Evolutionary conservation across 2,113 vertebrate genomes (phyloP).

Genomic region (Kryptolebias marmoratus): DNA sequence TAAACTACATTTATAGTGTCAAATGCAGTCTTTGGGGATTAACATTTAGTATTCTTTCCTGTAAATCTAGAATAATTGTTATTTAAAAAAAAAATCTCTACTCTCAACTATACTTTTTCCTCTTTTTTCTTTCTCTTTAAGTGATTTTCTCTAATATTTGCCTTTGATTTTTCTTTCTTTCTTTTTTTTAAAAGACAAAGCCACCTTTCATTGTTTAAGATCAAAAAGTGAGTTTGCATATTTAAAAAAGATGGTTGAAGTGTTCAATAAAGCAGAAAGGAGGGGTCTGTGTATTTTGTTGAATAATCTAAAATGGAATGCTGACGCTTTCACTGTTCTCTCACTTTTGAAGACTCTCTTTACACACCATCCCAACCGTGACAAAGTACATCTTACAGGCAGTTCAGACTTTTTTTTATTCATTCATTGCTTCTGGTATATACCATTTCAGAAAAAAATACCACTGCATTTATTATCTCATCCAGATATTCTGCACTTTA

Average conservation of each 20-base stretch:
- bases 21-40: not conserved
- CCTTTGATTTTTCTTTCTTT: slow-evolving; percentile 50
- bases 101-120: not conserved
- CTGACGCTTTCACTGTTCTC: slow-evolving; percentile 63
- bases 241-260: slow-evolving; percentile 37
- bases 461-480: slow-evolving; percentile 9
- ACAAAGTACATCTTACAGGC: slow-evolving; percentile 54
- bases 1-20: not conserved
- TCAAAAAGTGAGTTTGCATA: slow-evolving; percentile 74
- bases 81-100: no score
- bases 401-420: slow-evolving; percentile 29
- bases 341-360: slow-evolving; percentile 51
- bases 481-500: not conserved
- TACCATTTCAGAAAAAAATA: slow-evolving; percentile 13
- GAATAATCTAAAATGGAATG: slow-evolving; percentile 62
- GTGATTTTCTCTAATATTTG: slow-evolving; percentile 41
- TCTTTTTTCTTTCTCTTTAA: slow-evolving; percentile 31
- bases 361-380: slow-evolving; percentile 39
- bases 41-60: not conserved
- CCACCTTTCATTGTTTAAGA: slow-evolving; percentile 63
- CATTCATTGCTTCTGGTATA: slow-evolving; percentile 29
- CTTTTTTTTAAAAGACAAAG: slow-evolving; percentile 61
- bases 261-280: slow-evolving; percentile 28
- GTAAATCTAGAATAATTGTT: no score
- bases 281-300: slow-evolving; percentile 47